Evolutionary conservation across 2,113 vertebrate species (phyloP).

Genomic region (Prietella phreatophila): DNA sequence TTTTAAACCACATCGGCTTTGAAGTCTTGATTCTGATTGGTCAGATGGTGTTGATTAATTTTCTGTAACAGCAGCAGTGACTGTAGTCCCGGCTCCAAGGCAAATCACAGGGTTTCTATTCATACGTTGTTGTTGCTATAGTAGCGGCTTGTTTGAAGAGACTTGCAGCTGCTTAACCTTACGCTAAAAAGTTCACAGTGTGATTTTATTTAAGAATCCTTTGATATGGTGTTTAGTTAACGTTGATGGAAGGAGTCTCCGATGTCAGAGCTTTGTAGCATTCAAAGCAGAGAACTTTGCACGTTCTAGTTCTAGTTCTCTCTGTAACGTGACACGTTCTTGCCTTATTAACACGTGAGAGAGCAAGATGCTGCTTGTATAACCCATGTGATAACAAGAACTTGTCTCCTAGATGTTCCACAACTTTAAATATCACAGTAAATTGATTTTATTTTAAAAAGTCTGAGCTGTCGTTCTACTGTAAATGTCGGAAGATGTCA

Average conservation of each 20-base stretch:
- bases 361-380: background rate
- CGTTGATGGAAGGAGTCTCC: background rate
- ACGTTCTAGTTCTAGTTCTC: background rate
- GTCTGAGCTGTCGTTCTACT: background rate
- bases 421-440: background rate
- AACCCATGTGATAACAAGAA: background rate
- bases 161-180: background rate
- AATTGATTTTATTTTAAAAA: background rate
- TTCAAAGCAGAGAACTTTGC: background rate
- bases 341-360: background rate
- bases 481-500: background rate
- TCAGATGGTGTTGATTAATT: background rate
- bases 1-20: background rate
- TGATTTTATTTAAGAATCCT: background rate
- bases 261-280: background rate
- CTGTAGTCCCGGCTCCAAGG: background rate
- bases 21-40: background rate
- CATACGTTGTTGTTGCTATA: background rate
- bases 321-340: background rate
- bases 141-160: background rate
- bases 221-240: background rate
- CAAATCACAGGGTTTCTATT: background rate
- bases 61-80: background rate
- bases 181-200: background rate
- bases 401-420: background rate